Conservation (phyloP, 2,888 invertebrate genomes). For the Drosophila colorata region DNA sequence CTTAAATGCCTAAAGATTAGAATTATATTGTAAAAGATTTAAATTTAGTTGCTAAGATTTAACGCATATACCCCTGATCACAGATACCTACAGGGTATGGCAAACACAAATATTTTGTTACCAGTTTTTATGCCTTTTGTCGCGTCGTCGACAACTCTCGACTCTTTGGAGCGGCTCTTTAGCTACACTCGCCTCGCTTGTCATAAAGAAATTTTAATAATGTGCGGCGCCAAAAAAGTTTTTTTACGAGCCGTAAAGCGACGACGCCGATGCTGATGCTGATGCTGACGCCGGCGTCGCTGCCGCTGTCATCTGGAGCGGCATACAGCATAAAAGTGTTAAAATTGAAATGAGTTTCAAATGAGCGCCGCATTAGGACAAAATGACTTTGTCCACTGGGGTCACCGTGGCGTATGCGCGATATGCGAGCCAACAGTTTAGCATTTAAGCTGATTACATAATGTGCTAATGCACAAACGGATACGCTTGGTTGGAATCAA, state of each 20-base stretch:
- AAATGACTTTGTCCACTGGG: slow-evolving; percentile 62
- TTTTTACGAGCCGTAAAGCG: slow-evolving; percentile 69
- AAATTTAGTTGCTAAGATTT: too few species aligned
- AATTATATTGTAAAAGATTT: too few species aligned
- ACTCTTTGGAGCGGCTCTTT: slow-evolving; percentile 57
- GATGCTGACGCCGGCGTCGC: background rate
- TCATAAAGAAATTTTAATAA: slow-evolving; percentile 82
- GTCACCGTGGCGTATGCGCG: slow-evolving; percentile 67
- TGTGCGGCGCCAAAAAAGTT: slow-evolving; percentile 81
- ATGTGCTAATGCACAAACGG: slow-evolving; percentile 4
- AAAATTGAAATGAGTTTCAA: slow-evolving; percentile 77
- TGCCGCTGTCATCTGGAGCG: slow-evolving; percentile 20
- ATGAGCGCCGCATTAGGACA: slow-evolving; percentile 60
- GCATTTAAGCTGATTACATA: slow-evolving; percentile 56
- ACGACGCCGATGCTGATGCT: slow-evolving; percentile 22
- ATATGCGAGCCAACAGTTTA: slow-evolving; percentile 35
- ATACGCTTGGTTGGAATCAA: background rate
- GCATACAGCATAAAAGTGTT: slow-evolving; percentile 69
- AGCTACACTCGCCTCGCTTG: slow-evolving; percentile 58
- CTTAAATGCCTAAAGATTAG: too few species aligned
- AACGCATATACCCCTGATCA: background rate
- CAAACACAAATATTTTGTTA: slow-evolving; percentile 76
- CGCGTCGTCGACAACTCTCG: slow-evolving; percentile 63
- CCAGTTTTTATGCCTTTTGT: slow-evolving; percentile 80
- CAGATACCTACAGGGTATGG: slow-evolving; percentile 10